Conservation (phyloP, 1,140 invertebrate species). For the Plodia interpunctella region DNA sequence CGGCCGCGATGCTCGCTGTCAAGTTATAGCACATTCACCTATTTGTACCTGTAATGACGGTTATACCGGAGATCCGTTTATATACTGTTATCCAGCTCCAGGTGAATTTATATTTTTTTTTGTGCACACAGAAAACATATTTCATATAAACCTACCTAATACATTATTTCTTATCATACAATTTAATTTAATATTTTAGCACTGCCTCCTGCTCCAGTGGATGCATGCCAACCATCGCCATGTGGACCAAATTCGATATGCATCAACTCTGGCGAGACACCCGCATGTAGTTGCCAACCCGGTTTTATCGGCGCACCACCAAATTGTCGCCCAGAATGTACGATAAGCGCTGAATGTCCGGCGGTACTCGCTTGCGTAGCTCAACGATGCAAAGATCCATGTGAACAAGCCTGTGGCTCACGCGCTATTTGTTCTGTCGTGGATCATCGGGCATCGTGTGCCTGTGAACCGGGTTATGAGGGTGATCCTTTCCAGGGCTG, state of each 20-base stretch:
- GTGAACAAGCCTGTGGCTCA: slow-evolving; percentile 82
- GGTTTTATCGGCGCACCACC: slow-evolving; percentile 88
- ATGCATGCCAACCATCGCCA: slow-evolving; percentile 85
- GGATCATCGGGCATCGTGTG: slow-evolving; percentile 84
- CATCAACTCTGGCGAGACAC: slow-evolving; percentile 80
- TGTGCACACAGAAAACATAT: not conserved
- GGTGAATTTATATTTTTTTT: slow-evolving; percentile 36
- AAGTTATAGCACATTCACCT: slow-evolving; percentile 89
- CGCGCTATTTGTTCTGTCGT: slow-evolving; percentile 81
- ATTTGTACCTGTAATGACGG: slow-evolving; percentile 87
- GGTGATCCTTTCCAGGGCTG: slow-evolving; percentile 88
- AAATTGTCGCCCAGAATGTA: slow-evolving; percentile 89
- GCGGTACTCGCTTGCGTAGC: slow-evolving; percentile 84
- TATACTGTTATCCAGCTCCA: slow-evolving; percentile 81
- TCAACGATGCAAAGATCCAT: slow-evolving; percentile 84
- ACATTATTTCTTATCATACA: slow-evolving; percentile 11
- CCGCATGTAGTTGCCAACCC: slow-evolving; percentile 86
- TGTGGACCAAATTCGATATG: slow-evolving; percentile 90
- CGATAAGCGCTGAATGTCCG: slow-evolving; percentile 84
- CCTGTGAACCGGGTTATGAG: slow-evolving; percentile 82
- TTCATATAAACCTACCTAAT: not conserved
- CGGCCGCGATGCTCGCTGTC: slow-evolving; percentile 86
- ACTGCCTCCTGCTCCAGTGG: slow-evolving; percentile 36
- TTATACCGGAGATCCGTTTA: slow-evolving; percentile 89
- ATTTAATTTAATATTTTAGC: slow-evolving; percentile 11